Base-by-base conservation (phyloP, 2,888 invertebrate species). In the Lithosia quadra region DNA sequence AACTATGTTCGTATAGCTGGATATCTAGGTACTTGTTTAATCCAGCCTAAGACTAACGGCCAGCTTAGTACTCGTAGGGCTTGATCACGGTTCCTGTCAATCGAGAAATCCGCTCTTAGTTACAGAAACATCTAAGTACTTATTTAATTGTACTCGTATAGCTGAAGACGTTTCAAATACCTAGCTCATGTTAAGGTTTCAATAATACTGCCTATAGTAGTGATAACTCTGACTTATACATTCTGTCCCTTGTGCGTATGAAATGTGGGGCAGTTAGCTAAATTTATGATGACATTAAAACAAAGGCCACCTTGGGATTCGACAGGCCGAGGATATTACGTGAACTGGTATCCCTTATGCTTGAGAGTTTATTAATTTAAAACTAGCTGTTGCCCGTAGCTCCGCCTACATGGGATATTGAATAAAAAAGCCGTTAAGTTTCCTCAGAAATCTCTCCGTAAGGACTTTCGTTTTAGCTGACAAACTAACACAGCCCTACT, bases 281-380 rank as follows among this genome's bases (percentile, higher is more conserved):
- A 86, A 87, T 88, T 87, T 89, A 89, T 84, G 85, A 83, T 81
- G 84, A 80, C 85, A 76, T 78, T 77, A 82, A 81, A 81, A 88
- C 86, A 86, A 85, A 82, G 84, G 84, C 85, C 81, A 78, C 80
- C 67, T 82, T 71, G 76, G 75, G 78, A 80, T 83, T 80, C 80
- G 80, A 83, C 78, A 70, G 74, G 72, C 67, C 53, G 57, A 24
- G 21, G 67, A 63, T 73, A 73, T 77, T 71, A 57, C 67, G 63
- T 62, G 39, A 21, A 64, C 70, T 72, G 63, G 63, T 72, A 79
- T 67, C 65, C 60, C 18, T 39, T 36, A 24, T 60, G 22, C 60
- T 60, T 60, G 60, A 39, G 39, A 10, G 22, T 36, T 60, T 22
- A 60, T 60, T 60, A 36, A 60, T 24, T 60, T 39, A 15, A 43